A percentile compares a stretch with the other conserved stretches of the same genome.
phyloP scores from a whole-genome alignment of 2,797 vertebrate genomes.

The Phrynocephalus guinanensis region DNA sequence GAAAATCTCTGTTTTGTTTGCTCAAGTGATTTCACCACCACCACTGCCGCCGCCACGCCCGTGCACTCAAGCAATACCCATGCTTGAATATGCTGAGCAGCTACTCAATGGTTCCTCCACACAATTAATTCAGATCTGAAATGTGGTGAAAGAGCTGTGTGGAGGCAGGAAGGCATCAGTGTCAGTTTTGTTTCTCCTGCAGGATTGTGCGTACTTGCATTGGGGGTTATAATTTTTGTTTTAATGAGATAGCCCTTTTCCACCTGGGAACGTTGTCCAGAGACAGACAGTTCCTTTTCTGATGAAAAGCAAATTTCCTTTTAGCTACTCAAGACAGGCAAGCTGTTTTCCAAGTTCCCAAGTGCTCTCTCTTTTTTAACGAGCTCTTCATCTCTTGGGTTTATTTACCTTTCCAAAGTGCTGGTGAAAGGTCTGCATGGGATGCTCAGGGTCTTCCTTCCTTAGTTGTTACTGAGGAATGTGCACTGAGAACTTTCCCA shows the following conservation, averaged over 20 bases:
- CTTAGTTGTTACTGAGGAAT: constrained; percentile 65
- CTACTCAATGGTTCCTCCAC: neutral
- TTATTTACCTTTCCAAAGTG: constrained; percentile 73
- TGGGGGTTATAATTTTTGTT: constrained; percentile 6
- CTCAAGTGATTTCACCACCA: neutral
- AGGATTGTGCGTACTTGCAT: constrained; percentile 18
- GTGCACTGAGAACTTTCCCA: constrained; percentile 68
- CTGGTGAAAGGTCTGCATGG: constrained; percentile 68
- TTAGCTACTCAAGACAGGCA: constrained; percentile 30
- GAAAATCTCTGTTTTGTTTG: neutral
- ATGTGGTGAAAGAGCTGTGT: neutral
- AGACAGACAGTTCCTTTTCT: constrained; percentile 43
- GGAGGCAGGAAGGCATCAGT: neutral
- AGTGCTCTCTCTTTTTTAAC: neutral
- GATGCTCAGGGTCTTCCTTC: constrained; percentile 64
- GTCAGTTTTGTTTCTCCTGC: fast-evolving
- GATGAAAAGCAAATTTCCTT: constrained; percentile 46
- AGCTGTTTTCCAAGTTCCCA: neutral
- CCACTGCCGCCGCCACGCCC: neutral
- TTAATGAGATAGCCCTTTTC: constrained; percentile 47
- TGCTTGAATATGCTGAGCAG: neutral
- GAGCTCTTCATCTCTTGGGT: constrained; percentile 36
- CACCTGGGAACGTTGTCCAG: constrained; percentile 39
- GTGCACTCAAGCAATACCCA: neutral
- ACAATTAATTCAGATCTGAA: neutral